These are phyloP conservation scores for Drosophila birchii DNA, from an alignment of 2,888 invertebrate species.

Conservation along the genomic window DNA sequence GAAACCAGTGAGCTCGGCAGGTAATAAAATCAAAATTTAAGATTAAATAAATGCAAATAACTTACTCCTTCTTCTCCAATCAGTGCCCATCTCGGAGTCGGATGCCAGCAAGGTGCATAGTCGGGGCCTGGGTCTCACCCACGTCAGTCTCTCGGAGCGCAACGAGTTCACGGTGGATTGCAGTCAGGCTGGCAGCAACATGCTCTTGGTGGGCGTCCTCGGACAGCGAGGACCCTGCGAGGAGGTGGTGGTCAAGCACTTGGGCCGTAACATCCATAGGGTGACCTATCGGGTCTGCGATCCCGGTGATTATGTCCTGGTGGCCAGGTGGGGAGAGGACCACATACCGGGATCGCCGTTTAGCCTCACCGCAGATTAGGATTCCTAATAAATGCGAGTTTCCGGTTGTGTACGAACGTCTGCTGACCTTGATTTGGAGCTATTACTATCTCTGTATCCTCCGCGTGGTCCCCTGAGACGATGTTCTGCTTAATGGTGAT, in stretches of 20 bases:
- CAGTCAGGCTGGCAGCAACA: constrained; percentile 90
- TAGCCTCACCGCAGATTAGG: constrained; percentile 69
- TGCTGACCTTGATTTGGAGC: constrained; percentile 30
- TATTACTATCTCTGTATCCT: background rate
- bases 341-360: constrained; percentile 98
- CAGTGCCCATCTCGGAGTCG: constrained; percentile 77
- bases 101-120: constrained; percentile 80
- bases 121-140: constrained; percentile 79
- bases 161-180: constrained; percentile 83
- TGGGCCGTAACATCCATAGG: constrained; percentile 95
- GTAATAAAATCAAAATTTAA: background rate
- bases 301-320: constrained; percentile 95
- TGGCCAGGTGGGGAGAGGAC: constrained; percentile 98
- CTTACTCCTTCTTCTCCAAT: background rate
- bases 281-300: constrained; percentile 96
- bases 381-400: constrained; percentile 35
- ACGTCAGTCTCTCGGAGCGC: constrained; percentile 78
- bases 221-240: constrained; percentile 99
- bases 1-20: background rate
- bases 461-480: background rate
- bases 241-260: constrained; percentile 96
- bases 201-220: constrained; percentile 96
- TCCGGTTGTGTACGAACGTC: background rate
- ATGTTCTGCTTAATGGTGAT: constrained; percentile 79
- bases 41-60: background rate